A percentile compares a stretch with the other conserved stretches of the same genome.
These are phyloP conservation scores for Nesoenas mayeri DNA, from an alignment of 2,113 vertebrate species.

Conservation along the genomic window DNA sequence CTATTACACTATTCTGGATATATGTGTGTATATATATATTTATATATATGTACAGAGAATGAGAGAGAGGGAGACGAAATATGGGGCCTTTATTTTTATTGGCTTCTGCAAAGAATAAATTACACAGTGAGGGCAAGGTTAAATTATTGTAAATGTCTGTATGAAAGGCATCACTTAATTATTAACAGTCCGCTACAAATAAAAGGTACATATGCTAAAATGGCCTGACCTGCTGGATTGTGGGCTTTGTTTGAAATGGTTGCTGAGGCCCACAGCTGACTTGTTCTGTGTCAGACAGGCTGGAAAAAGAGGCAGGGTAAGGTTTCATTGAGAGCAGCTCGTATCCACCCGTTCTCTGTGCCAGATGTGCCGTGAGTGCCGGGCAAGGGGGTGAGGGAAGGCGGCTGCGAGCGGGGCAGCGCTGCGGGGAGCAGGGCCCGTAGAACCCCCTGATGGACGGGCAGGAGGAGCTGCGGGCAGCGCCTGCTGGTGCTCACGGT, in stretches of 20 bases:
- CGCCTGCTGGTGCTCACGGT: not conserved
- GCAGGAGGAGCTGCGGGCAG: not conserved
- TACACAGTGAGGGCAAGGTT: conserved; percentile 62
- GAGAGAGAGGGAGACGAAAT: conserved; percentile 19
- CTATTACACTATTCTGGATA: conserved; percentile 59
- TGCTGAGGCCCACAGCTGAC: conserved; percentile 59
- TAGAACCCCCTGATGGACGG: not conserved
- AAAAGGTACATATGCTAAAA: conserved; percentile 66
- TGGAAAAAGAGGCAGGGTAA: conserved; percentile 53
- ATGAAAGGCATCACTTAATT: conserved; percentile 73
- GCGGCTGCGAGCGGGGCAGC: not conserved
- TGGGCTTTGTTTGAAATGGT: conserved; percentile 12
- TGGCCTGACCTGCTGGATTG: conserved; percentile 42
- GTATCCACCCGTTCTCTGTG: not conserved
- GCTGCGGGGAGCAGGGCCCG: fast-evolving
- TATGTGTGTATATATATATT: not conserved
- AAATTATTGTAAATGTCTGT: conserved; percentile 72
- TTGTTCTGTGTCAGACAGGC: conserved; percentile 38
- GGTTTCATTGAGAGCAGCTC: conserved; percentile 45
- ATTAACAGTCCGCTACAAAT: conserved; percentile 66
- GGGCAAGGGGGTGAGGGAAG: not conserved
- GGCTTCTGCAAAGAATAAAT: conserved; percentile 66
- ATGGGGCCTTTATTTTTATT: conserved; percentile 70
- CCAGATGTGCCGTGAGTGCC: conserved; percentile 32
- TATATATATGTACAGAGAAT: conserved; percentile 28